Base-by-base conservation (phyloP, 2,113 vertebrate species). In the Lates calcarifer region DNA sequence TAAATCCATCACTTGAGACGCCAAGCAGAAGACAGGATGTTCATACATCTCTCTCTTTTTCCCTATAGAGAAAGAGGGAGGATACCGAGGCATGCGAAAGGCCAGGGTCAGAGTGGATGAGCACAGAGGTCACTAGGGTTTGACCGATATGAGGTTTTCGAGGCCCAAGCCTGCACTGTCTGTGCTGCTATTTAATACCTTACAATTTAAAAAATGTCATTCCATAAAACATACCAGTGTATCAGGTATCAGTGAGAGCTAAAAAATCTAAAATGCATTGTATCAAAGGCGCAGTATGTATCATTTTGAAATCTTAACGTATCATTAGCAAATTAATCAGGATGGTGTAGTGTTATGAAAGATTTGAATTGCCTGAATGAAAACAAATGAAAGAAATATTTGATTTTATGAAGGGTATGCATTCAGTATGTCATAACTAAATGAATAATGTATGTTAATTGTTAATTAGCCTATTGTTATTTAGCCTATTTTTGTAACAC, bases 1-100 rank as follows among this genome's bases (percentile, higher is more conserved):
- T 99, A 99, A 99, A 99, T 99, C 98, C 98, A 99, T 99, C 97
- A 99, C 98, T 98, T 99, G 98, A 97, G 98, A 99, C 95, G 98
- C 98, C 98, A 99, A 99, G 97, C 98, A 99, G 98, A 99, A 99
- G 98, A 99, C 97, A 96, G 98, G 98, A 97, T 99, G 98, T 94
- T 99, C 98, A 97, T 98, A 99, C 98, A 99, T 99, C 97, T 99
- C 98, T 98, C 98, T 99, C 97, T 99, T 99, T n/a, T 99, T 98
- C 95, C 98, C 98, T 99, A 99, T 96, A 98, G 87, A 98, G 97
- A 99, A 96, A 99, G 96, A 97, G 82, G 90, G 85, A 88, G 90
- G 88, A 93, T 80, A 98, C 96, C 95, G 96, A 96, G 96, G 97
- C 97, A 99, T 98, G 97, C 97, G 95, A 97, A 95, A 98, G 96